Base-by-base conservation (phyloP, 1,140 invertebrate species). In the Drosophila sproati region DNA sequence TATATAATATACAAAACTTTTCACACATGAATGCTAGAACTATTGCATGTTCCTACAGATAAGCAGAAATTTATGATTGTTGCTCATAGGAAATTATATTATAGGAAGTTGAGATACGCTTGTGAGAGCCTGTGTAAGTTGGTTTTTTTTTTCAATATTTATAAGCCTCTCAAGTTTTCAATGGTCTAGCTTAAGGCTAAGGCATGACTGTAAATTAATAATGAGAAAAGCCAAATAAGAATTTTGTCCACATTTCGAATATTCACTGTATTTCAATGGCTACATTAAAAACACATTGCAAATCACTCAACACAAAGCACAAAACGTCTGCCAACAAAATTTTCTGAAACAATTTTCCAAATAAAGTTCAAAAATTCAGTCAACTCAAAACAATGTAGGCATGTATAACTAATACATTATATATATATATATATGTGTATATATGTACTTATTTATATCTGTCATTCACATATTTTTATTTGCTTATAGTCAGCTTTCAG, bases 11-110 rank as follows among this genome's bases (percentile, higher is more conserved):
- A 2, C 28, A 31, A 31, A 20, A 32, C 4, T 39, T 63, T 62
- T 54, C 52, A 76, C 68, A 72, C 66, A 20, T 20, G 20, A 20
- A 20, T 20, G 20, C 20, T 20, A 20, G 0, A 20, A 20, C 20
- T 20, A 20, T 71, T 57, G 67, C 6, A 20, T 39, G 6, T 32
- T 64, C 31, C 66, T 31, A 20, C 39, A 48, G 67, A 78, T 78
- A 72, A 78, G 54, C 34, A 29, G 54, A 57, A 52, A 73, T 43
- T 43, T 41, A 60, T 62, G 70, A 59, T 47, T 29, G 8, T 41
- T 47, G 8, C 34, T 60, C 12, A 5, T 34, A 34, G 31, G 41
- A 10, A 3, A 34, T n/a, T 35, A 5, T 28, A 34, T 28, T 32
- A 35, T 35, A 31, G 4, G 31, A 20, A 31, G 3, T 10, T n/a